A percentile compares a stretch with the other conserved stretches of the same genome.
phyloP scores from a whole-genome alignment of 1,140 invertebrate species.

The Bombus waltoni region DNA sequence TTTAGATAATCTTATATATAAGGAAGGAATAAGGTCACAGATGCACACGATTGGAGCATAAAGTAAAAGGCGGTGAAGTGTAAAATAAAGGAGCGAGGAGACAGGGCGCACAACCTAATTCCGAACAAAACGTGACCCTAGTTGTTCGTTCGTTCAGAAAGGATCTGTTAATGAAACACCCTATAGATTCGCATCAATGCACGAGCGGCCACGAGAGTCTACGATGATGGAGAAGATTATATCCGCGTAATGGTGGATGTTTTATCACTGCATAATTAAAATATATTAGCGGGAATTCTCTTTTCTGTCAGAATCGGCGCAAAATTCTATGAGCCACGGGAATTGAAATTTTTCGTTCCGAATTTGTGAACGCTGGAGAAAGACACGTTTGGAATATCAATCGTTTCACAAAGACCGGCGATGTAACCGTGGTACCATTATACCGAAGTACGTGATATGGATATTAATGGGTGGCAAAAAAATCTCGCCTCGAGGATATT shows the following conservation, averaged over 20 bases:
- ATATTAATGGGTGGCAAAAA: background rate
- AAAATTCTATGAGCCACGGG: background rate
- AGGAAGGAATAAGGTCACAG: background rate
- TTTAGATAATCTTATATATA: background rate
- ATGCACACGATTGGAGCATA: background rate
- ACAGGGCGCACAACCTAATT: background rate
- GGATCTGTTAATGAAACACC: conserved; percentile 1
- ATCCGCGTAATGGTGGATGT: background rate
- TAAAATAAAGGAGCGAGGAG: background rate
- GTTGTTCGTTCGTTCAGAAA: background rate
- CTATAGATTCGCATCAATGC: background rate
- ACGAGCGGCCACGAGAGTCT: background rate
- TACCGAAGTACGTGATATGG: background rate
- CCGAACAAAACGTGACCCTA: background rate
- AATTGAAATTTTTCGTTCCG: background rate
- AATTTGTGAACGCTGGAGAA: background rate
- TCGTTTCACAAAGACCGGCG: background rate
- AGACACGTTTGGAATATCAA: conserved; percentile 13
- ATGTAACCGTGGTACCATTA: background rate
- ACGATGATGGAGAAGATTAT: conserved; percentile 2
- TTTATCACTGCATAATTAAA: conserved; percentile 2
- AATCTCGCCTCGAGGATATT: background rate
- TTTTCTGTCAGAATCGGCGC: background rate
- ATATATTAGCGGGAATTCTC: background rate
- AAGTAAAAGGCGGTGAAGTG: background rate